Percentiles rank a stretch among this genome's conserved stretches.
These are phyloP conservation scores for Incurvaria masculella DNA, from an alignment of 2,888 invertebrate genomes.

Conservation along the genomic window DNA sequence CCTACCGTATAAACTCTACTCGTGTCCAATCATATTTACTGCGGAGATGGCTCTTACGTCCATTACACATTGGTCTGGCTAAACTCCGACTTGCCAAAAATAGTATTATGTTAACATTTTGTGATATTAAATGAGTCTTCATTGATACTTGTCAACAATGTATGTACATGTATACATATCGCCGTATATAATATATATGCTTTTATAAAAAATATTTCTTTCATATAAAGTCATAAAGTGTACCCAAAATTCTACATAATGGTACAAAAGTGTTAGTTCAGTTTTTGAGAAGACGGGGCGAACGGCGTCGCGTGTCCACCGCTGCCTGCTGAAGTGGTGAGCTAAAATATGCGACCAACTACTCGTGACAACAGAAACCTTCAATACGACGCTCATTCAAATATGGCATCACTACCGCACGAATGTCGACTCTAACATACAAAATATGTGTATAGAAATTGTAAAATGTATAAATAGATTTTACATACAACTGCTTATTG, in stretches of 20 bases:
- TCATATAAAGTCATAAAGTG: conserved; percentile 58
- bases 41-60: conserved; percentile 46
- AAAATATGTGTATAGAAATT: conserved; percentile 51
- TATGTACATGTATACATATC: conserved; percentile 57
- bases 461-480: conserved; percentile 56
- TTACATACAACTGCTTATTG: conserved; percentile 55
- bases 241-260: conserved; percentile 57
- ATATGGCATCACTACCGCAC: conserved; percentile 41
- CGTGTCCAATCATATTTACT: neutral
- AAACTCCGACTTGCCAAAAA: conserved; percentile 55
- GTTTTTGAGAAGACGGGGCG: no score
- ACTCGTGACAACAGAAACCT: conserved; percentile 43
- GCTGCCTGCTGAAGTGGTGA: conserved; percentile 48
- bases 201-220: conserved; percentile 58
- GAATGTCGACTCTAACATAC: conserved; percentile 31
- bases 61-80: conserved; percentile 58
- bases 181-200: conserved; percentile 58
- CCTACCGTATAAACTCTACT: neutral
- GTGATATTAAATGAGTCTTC: conserved; percentile 44
- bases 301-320: no score
- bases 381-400: conserved; percentile 56
- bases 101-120: conserved; percentile 51
- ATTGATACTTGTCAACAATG: conserved; percentile 56
- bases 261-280: conserved; percentile 40
- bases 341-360: conserved; percentile 53